Evolutionary conservation across 2,113 vertebrate species (phyloP).

Genomic region (Heterotilapia buettikoferi): DNA sequence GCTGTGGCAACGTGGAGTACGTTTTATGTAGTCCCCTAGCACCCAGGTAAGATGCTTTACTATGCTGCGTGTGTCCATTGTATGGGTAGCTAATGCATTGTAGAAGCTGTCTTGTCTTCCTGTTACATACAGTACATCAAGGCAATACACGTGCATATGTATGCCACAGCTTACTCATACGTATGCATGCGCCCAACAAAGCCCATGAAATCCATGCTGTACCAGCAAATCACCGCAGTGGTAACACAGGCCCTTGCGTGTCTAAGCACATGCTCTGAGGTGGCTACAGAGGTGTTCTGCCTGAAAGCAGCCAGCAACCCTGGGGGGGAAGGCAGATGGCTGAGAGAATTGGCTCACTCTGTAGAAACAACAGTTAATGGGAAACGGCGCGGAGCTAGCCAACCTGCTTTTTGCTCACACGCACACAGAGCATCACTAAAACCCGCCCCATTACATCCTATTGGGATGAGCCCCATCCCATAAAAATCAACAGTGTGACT

Average conservation of each 20-base stretch:
- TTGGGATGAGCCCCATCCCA: not conserved
- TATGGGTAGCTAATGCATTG: not conserved
- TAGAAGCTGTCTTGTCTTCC: not conserved
- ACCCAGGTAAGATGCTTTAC: slow-evolving; percentile 77
- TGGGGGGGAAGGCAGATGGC: slow-evolving; percentile 42
- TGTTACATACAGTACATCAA: not conserved
- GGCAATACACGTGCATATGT: not conserved
- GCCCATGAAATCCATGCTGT: not conserved
- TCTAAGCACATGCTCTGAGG: not conserved
- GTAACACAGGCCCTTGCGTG: not conserved
- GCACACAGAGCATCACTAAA: not conserved
- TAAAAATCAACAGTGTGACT: slow-evolving; percentile 13
- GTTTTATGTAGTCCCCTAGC: slow-evolving; percentile 93
- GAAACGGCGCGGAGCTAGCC: slow-evolving; percentile 9
- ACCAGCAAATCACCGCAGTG: not conserved
- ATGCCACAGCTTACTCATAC: not conserved
- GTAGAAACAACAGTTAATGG: slow-evolving; percentile 43
- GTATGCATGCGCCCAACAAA: not conserved
- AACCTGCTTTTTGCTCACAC: not conserved
- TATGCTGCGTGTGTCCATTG: not conserved
- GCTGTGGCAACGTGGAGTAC: slow-evolving; percentile 93
- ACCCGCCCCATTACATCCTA: not conserved
- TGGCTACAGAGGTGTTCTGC: slow-evolving; percentile 24
- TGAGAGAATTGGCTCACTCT: slow-evolving; percentile 39
- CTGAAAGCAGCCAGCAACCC: slow-evolving; percentile 35